These are phyloP conservation scores for Solenopsis invicta DNA, from an alignment of 1,140 invertebrate species.

Conservation along the genomic window DNA sequence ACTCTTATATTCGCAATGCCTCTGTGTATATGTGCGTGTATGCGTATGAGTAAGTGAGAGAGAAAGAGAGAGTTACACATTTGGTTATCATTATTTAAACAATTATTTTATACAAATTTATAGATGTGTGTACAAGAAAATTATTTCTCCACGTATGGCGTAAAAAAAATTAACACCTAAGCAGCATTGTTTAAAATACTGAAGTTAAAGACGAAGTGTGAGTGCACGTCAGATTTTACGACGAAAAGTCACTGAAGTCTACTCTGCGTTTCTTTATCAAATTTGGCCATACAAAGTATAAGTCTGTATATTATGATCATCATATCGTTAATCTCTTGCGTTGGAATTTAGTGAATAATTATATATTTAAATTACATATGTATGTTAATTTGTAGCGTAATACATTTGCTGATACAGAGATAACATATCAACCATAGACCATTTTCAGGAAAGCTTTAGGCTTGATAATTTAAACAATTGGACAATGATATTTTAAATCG, in stretches of 20 bases:
- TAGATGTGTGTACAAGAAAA: not conserved
- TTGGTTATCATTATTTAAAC: constrained; percentile 24
- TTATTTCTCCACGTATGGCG: not conserved
- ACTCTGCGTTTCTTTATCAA: not conserved
- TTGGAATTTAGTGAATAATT: constrained; percentile 34
- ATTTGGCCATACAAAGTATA: not conserved
- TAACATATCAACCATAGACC: not conserved
- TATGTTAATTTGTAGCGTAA: not conserved
- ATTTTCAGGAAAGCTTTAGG: not conserved
- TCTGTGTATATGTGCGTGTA: not conserved
- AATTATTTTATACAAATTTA: not conserved
- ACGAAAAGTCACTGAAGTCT: not conserved
- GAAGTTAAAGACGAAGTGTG: not conserved
- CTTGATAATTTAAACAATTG: not conserved
- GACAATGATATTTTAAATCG: not conserved
- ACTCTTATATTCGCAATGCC: constrained; percentile 6
- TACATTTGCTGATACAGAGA: too few relatives aligned
- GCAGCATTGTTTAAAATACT: not conserved
- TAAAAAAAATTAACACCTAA: not conserved
- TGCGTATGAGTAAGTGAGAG: not conserved
- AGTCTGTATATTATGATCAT: not conserved
- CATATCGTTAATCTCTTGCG: constrained; percentile 36
- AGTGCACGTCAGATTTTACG: not conserved
- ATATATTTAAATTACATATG: not conserved
- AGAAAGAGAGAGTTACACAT: not conserved